Conservation (phyloP, 2,797 vertebrate genomes). For the Malacoctenus gilli region DNA sequence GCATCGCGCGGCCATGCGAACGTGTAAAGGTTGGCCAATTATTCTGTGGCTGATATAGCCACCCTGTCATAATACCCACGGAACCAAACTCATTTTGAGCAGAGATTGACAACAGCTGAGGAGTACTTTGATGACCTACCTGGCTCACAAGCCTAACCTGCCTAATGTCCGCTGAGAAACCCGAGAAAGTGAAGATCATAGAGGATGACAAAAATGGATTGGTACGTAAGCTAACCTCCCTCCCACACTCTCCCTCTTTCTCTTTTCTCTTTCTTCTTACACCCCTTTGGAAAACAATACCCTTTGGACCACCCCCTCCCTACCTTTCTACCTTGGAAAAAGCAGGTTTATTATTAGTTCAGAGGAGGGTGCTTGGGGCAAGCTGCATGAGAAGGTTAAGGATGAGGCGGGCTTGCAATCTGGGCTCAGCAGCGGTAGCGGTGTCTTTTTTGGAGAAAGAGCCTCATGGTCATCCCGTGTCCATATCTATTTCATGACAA, state of each 20-base stretch:
- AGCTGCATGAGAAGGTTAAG: constrained; percentile 66
- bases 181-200: constrained; percentile 52
- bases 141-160: constrained; percentile 49
- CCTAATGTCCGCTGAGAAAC: constrained; percentile 52
- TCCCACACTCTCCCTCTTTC: constrained; percentile 29
- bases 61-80: constrained; percentile 15
- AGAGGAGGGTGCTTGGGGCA: constrained; percentile 56
- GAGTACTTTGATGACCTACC: constrained; percentile 38
- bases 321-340: constrained; percentile 62
- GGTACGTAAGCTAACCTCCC: constrained; percentile 39
- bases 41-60: constrained; percentile 26
- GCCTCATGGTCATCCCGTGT: constrained; percentile 67
- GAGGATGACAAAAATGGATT: constrained; percentile 52
- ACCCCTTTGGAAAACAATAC: constrained; percentile 64
- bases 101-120: constrained; percentile 48
- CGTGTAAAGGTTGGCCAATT: constrained; percentile 52
- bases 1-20: constrained; percentile 24
- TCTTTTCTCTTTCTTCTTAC: constrained; percentile 49
- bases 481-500: constrained; percentile 84
- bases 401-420: constrained; percentile 58
- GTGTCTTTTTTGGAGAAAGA: constrained; percentile 74
- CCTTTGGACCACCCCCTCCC: constrained; percentile 38
- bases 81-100: constrained; percentile 32
- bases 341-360: constrained; percentile 70
- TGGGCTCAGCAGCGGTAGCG: constrained; percentile 37